Conservation (phyloP, 2,113 vertebrate genomes). For the Lethenteron reissneri region DNA sequence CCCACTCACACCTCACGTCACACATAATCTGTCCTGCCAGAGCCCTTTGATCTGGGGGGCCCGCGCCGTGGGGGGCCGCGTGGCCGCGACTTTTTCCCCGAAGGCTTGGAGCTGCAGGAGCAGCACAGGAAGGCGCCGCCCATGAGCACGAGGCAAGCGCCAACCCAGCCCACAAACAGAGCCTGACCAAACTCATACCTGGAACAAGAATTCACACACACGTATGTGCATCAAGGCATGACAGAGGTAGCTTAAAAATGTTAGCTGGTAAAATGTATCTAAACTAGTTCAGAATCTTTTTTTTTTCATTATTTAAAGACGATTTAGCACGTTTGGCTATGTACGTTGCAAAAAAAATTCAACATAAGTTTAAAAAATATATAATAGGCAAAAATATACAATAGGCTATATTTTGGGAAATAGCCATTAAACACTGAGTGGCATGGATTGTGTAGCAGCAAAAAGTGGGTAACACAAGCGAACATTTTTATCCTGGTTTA, state of each 20-base stretch:
- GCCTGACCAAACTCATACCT: conserved; percentile 64
- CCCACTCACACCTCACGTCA: too few species aligned
- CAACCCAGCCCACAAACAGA: conserved; percentile 55
- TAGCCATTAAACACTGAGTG: background rate
- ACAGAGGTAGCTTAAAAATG: too few species aligned
- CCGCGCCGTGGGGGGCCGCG: too few species aligned
- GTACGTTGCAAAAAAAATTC: background rate
- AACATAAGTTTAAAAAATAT: background rate
- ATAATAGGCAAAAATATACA: background rate
- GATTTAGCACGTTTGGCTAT: background rate
- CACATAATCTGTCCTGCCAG: too few species aligned
- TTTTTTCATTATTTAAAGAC: background rate
- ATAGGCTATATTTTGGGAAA: background rate
- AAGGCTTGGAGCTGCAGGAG: conserved; percentile 14
- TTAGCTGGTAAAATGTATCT: background rate
- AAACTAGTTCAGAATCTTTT: background rate
- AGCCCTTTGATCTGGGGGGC: too few species aligned
- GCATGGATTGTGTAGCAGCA: background rate
- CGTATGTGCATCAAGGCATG: background rate
- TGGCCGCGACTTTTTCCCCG: too few species aligned
- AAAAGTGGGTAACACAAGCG: background rate
- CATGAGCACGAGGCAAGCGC: conserved; percentile 33
- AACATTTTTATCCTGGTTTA: too few species aligned
- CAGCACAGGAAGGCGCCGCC: conserved; percentile 51
- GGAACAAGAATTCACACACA: conserved; percentile 1